Evolutionary conservation across 2,113 vertebrate species (phyloP).

Genomic region (Trachemys scripta): DNA sequence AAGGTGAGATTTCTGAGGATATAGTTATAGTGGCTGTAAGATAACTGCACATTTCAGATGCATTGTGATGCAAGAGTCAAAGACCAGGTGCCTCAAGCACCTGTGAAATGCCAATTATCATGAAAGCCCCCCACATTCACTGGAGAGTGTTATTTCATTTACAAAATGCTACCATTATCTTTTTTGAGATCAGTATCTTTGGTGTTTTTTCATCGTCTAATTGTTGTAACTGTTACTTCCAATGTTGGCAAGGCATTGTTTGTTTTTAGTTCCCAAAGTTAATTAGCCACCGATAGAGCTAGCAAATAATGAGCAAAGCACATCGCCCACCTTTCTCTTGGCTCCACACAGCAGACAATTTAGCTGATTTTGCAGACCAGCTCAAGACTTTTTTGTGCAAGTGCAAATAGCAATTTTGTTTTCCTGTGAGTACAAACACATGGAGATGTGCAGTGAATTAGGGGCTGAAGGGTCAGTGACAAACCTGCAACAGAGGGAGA

Average conservation of each 20-base stretch:
- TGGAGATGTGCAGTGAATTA: neutral
- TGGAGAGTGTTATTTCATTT: neutral
- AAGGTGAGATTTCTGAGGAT: neutral
- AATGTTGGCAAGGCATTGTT: neutral
- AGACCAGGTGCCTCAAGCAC: neutral
- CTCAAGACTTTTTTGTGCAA: neutral
- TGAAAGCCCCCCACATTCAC: neutral
- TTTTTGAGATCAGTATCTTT: neutral
- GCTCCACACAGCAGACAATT: neutral
- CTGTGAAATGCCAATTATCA: neutral
- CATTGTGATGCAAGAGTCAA: neutral
- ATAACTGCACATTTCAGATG: neutral
- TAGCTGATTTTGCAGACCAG: constrained; percentile 39
- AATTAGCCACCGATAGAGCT: constrained; percentile 17
- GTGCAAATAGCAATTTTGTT: neutral
- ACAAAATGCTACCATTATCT: neutral
- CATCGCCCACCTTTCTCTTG: neutral
- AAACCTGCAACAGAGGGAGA: neutral
- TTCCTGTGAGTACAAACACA: neutral
- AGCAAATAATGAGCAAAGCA: neutral
- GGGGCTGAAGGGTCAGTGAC: neutral
- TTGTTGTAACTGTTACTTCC: constrained; percentile 2
- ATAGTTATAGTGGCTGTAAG: neutral
- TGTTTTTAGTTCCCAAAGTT: neutral
- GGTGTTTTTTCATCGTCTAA: neutral